phyloP scores from a whole-genome alignment of 2,888 invertebrate species.

The Pseudanteris insignis region DNA sequence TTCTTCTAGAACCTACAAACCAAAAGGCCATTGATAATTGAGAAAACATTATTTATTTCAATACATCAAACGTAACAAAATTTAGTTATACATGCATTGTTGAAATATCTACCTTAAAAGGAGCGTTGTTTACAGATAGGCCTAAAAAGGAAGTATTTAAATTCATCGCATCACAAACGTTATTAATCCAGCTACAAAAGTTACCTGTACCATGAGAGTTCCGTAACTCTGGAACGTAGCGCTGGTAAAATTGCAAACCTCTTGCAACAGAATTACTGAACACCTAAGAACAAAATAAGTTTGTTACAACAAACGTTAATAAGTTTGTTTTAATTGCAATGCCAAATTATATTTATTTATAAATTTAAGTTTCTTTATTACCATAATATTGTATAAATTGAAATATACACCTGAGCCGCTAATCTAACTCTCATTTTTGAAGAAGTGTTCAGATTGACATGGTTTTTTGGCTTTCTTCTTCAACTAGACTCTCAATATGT shows the following conservation, averaged over 20 bases:
- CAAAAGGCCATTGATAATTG: too few species aligned
- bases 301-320: too few species aligned
- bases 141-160: not conserved
- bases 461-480: too few species aligned
- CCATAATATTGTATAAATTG: too few species aligned
- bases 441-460: too few species aligned
- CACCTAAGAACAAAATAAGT: too few species aligned
- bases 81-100: not conserved
- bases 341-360: too few species aligned
- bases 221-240: not conserved
- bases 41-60: not conserved
- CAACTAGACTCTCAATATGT: too few species aligned
- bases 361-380: too few species aligned
- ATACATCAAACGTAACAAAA: not conserved
- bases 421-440: too few species aligned
- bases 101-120: not conserved
- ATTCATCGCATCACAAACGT: not conserved
- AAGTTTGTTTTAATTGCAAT: too few species aligned
- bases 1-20: not conserved
- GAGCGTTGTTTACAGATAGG: not conserved
- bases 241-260: not conserved
- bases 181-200: not conserved
- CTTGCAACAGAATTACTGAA: conserved; percentile 1
- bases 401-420: too few species aligned
- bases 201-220: not conserved